A percentile compares a stretch with the other conserved stretches of the same genome.
These are phyloP conservation scores for Danio jaintianensis DNA, from an alignment of 2,797 vertebrate species.

Conservation along the genomic window DNA sequence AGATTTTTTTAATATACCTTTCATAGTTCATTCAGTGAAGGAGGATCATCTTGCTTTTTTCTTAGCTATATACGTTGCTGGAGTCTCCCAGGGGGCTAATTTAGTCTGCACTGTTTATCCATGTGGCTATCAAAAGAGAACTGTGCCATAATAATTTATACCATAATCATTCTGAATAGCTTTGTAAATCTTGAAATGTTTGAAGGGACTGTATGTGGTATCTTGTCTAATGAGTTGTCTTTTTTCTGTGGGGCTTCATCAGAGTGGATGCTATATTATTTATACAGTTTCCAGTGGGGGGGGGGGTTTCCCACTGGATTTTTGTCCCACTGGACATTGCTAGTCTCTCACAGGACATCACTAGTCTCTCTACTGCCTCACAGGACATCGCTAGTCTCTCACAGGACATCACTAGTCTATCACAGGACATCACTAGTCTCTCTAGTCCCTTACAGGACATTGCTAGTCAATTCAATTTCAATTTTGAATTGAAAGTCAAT, in stretches of 20 bases:
- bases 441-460: too few relatives aligned
- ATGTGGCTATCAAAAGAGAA: slow-evolving; percentile 27
- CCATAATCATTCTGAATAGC: neutral
- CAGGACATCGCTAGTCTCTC: too few relatives aligned
- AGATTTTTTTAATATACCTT: slow-evolving; percentile 50
- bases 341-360: too few relatives aligned
- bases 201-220: slow-evolving; percentile 15
- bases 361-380: too few relatives aligned
- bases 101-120: slow-evolving; percentile 5
- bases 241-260: neutral
- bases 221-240: neutral
- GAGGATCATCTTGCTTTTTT: slow-evolving; percentile 11
- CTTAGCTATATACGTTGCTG: slow-evolving; percentile 1
- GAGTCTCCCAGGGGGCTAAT: slow-evolving; percentile 17
- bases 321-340: too few relatives aligned
- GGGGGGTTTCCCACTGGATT: too few relatives aligned
- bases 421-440: too few relatives aligned
- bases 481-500: too few relatives aligned
- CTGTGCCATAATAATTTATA: neutral
- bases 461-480: too few relatives aligned
- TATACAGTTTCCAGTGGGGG: neutral
- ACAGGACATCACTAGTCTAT: too few relatives aligned
- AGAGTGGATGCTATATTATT: neutral
- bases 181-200: slow-evolving; percentile 10
- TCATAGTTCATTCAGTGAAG: slow-evolving; percentile 17